These are phyloP conservation scores for Caerostris extrusa DNA, from an alignment of 1,140 invertebrate genomes.

Conservation along the genomic window DNA sequence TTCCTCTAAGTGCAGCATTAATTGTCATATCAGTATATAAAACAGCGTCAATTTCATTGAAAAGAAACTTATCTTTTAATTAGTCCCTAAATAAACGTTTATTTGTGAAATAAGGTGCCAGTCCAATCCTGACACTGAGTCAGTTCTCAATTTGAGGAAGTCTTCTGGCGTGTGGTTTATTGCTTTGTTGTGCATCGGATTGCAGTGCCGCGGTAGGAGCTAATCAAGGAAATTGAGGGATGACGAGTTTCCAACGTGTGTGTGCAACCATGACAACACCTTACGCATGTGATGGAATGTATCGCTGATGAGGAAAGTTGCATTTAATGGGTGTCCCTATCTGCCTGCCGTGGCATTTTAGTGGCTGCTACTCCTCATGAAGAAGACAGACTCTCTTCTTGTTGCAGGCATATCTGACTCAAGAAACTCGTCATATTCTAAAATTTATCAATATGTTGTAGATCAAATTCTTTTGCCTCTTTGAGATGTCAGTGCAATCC, in stretches of 20 bases:
- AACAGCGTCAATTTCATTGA: neutral
- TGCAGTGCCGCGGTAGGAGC: neutral
- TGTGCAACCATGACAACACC: slow-evolving; percentile 16
- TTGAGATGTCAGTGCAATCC: too few species aligned
- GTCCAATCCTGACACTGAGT: neutral
- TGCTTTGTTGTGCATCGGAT: neutral
- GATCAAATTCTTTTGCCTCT: too few species aligned
- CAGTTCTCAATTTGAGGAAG: neutral
- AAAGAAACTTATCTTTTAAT: neutral
- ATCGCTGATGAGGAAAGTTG: neutral
- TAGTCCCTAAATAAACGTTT: neutral
- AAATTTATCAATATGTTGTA: too few species aligned
- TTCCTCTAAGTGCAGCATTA: neutral
- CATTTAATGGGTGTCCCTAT: neutral
- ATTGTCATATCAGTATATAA: neutral
- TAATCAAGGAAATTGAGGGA: slow-evolving; percentile 12
- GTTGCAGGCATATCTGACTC: too few species aligned
- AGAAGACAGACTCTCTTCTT: neutral
- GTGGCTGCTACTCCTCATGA: neutral
- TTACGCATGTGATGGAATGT: slow-evolving; percentile 18
- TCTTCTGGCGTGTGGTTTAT: neutral
- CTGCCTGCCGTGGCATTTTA: neutral
- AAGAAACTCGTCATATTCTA: too few species aligned
- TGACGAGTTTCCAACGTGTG: neutral
- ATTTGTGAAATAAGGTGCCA: neutral